Conservation (phyloP, 1,140 invertebrate genomes). For the Atta colombica region DNA sequence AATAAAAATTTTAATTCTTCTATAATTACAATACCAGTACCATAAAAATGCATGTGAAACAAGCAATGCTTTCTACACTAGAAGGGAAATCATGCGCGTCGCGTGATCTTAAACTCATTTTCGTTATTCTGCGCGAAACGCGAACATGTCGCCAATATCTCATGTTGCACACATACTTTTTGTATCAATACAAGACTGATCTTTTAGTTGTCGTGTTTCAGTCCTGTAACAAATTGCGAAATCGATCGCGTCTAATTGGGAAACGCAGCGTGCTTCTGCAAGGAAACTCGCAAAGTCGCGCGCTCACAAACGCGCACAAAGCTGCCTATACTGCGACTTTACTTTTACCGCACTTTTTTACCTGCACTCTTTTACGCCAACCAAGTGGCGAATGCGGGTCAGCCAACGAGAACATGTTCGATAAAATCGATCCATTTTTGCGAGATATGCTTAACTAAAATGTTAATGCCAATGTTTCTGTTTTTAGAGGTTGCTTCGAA, state of each 20-base stretch:
- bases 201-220: not conserved
- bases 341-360: slow-evolving; percentile 45
- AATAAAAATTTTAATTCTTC: slow-evolving; percentile 16
- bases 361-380: slow-evolving; percentile 36
- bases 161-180: not conserved
- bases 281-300: slow-evolving; percentile 23
- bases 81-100: slow-evolving; percentile 11
- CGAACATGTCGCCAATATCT: not conserved
- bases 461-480: not conserved
- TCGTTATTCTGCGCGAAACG: not conserved
- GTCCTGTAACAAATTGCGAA: not conserved
- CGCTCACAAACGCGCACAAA: not conserved
- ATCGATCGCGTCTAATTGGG: not conserved
- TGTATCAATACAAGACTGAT: not conserved
- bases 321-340: not conserved
- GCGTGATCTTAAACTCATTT: slow-evolving; percentile 7
- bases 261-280: slow-evolving; percentile 1
- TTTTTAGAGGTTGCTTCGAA: not conserved
- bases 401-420: not conserved
- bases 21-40: not conserved
- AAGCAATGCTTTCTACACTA: not conserved
- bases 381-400: slow-evolving; percentile 47
- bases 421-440: slow-evolving; percentile 10
- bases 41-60: not conserved
- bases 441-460: not conserved